Conservation (phyloP, 2,797 vertebrate species). For the Halcyon smyrnensis region DNA sequence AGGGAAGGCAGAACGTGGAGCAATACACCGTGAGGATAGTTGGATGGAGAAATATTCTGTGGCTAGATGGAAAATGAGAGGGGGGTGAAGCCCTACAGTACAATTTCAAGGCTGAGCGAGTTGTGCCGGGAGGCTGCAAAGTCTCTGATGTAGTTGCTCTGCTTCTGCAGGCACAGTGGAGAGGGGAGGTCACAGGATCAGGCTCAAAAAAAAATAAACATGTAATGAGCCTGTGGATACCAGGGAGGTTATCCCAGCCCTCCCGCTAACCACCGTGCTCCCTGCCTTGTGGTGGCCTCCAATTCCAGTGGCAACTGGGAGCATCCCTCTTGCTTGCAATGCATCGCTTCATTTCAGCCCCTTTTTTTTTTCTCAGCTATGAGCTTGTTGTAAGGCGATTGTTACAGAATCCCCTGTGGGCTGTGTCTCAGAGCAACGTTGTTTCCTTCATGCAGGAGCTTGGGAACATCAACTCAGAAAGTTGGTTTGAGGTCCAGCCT, state of each 20-base stretch:
- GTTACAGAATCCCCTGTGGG: fast-evolving
- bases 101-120: conserved; percentile 47
- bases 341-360: neutral
- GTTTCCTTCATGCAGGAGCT: neutral
- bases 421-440: fast-evolving
- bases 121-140: neutral
- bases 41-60: neutral
- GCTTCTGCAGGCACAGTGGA: neutral
- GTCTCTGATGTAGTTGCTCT: neutral
- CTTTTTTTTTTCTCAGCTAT: neutral
- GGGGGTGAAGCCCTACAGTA: conserved; percentile 24
- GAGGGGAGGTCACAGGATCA: neutral
- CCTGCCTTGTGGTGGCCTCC: neutral
- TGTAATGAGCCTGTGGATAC: neutral
- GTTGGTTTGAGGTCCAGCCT: neutral
- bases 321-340: neutral
- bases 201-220: neutral
- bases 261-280: neutral
- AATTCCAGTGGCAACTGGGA: neutral
- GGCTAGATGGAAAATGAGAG: neutral
- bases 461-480: neutral
- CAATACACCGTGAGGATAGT: fast-evolving
- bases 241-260: neutral
- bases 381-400: neutral
- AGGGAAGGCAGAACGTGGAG: neutral